Percentiles rank a stretch among this genome's conserved stretches.
Evolutionary conservation across 2,888 invertebrate species (phyloP).

Genomic region (Lepidochrysops patricia): DNA sequence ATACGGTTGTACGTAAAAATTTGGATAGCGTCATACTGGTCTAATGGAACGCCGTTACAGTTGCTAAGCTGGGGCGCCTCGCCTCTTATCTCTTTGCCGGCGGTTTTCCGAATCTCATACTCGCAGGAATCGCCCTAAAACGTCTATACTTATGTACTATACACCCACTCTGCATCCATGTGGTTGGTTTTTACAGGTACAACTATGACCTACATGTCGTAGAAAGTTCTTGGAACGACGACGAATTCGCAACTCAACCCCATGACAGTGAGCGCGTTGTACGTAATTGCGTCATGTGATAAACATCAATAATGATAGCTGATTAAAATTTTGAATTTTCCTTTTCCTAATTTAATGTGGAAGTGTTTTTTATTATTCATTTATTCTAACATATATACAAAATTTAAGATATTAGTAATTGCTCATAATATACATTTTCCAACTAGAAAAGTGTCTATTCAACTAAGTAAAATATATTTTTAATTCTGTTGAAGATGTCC

Average conservation of each 20-base stretch:
- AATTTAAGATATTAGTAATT: no score
- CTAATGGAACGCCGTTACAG: slow-evolving; percentile 28
- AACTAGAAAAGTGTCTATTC: no score
- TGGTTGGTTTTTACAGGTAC: slow-evolving; percentile 25
- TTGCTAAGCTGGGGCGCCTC: slow-evolving; percentile 30
- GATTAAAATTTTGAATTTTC: no score
- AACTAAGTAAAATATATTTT: no score
- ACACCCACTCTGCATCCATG: slow-evolving; percentile 21
- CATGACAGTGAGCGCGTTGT: not conserved
- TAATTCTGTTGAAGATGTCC: no score
- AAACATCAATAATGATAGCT: no score
- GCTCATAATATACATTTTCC: no score
- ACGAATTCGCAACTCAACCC: not conserved
- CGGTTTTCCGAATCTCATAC: slow-evolving; percentile 60
- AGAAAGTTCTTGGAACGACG: slow-evolving; percentile 26
- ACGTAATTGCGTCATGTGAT: not conserved
- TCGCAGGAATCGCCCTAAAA: slow-evolving; percentile 41
- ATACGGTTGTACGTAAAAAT: slow-evolving; percentile 31
- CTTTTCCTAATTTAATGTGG: no score
- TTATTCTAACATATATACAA: no score
- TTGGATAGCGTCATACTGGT: slow-evolving; percentile 57
- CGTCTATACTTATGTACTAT: slow-evolving; percentile 48
- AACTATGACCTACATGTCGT: slow-evolving; percentile 34
- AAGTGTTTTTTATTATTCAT: no score
- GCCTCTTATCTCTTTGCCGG: slow-evolving; percentile 46